Evolutionary conservation across 2,797 vertebrate species (phyloP).

Genomic region (Mormyrops boulengeri): DNA sequence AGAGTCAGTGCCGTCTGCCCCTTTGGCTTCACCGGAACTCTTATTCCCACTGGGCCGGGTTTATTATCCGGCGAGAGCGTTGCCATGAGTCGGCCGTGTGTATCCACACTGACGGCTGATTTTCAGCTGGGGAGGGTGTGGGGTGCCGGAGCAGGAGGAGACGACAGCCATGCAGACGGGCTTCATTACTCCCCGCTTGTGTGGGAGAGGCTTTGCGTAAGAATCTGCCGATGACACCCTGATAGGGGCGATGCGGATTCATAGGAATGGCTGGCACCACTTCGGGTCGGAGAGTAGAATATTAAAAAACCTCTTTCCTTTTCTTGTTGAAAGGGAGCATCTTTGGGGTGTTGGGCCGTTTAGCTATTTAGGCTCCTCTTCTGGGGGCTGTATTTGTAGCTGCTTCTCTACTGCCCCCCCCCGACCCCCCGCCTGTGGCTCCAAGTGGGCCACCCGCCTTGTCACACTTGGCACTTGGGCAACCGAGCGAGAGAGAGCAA

Average conservation of each 20-base stretch:
- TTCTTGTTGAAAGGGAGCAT: conserved; percentile 28
- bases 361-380: conserved; percentile 42
- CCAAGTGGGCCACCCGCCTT: conserved; percentile 42
- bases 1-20: neutral
- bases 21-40: neutral
- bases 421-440: conserved; percentile 12
- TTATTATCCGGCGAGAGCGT: neutral
- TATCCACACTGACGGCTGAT: neutral
- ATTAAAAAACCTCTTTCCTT: conserved; percentile 17
- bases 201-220: neutral
- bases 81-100: neutral
- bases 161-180: conserved; percentile 50
- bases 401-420: conserved; percentile 10
- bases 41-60: neutral
- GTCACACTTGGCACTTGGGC: conserved; percentile 44
- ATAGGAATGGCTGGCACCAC: neutral
- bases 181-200: neutral
- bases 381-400: conserved; percentile 12
- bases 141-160: conserved; percentile 48
- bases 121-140: neutral
- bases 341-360: conserved; percentile 52
- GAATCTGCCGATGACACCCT: neutral
- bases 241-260: neutral
- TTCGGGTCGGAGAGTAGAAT: neutral
- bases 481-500: conserved; percentile 23